Evolutionary conservation across 2,797 vertebrate species (phyloP).

Genomic region (Acridotheres tristis): DNA sequence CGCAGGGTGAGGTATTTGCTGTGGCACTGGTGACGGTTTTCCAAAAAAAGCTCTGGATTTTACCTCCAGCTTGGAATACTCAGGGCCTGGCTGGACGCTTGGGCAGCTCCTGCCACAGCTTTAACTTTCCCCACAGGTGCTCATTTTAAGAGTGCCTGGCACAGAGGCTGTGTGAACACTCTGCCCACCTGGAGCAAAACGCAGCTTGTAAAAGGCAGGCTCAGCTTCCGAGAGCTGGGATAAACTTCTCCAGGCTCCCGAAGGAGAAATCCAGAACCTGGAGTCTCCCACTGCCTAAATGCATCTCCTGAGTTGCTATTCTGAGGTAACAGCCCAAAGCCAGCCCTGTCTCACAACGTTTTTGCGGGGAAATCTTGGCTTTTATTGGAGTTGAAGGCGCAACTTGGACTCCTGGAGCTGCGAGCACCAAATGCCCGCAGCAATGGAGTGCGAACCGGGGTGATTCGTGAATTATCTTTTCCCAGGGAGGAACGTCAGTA

Average conservation of each 20-base stretch:
- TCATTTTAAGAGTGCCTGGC: not conserved
- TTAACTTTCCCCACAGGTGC: not conserved
- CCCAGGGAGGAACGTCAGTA: not conserved
- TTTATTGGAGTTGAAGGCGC: not conserved
- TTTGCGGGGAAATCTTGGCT: not conserved
- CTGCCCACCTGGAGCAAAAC: not conserved
- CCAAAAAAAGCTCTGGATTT: not conserved
- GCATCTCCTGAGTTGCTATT: not conserved
- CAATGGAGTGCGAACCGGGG: not conserved
- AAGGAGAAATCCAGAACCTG: not conserved
- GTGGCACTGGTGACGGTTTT: not conserved
- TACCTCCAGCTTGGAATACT: not conserved
- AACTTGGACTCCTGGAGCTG: not conserved
- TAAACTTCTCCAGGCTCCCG: not conserved
- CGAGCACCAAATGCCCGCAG: not conserved
- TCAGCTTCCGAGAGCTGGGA: not conserved
- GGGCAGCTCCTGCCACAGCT: not conserved
- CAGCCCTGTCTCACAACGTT: not conserved
- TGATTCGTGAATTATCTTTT: not conserved
- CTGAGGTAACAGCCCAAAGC: not conserved
- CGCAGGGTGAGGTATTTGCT: not conserved
- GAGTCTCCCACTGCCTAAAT: not conserved
- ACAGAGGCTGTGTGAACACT: not conserved
- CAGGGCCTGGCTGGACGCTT: not conserved
- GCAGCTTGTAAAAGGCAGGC: not conserved